Conservation (phyloP, 2,797 vertebrate species). For the Passerculus sandwichensis region DNA sequence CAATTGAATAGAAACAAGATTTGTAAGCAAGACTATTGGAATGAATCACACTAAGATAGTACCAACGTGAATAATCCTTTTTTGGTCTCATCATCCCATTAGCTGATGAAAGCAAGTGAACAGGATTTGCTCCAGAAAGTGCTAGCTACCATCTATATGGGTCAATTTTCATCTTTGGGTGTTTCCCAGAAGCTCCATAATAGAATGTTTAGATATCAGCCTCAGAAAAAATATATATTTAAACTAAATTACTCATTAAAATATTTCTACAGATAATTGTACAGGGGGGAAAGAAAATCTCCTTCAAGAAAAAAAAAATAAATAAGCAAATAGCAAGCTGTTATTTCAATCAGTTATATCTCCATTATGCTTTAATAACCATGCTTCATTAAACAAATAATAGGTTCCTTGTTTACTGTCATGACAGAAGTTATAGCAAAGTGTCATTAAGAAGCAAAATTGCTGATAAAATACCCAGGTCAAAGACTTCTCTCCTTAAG, state of each 20-base stretch:
- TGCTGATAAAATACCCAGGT: background rate
- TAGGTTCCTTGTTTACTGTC: background rate
- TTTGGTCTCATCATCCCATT: background rate
- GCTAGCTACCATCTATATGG: background rate
- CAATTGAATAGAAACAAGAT: background rate
- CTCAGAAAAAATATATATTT: background rate
- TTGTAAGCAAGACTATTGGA: background rate
- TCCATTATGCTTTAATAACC: background rate
- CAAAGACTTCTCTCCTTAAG: background rate
- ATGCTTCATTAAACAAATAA: background rate
- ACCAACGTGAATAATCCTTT: fast-evolving
- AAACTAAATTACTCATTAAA: background rate
- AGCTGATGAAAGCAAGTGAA: background rate
- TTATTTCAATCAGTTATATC: background rate
- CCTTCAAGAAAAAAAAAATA: background rate
- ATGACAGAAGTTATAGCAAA: background rate
- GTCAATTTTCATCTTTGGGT: background rate
- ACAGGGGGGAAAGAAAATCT: fast-evolving
- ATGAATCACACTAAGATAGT: background rate
- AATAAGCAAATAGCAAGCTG: background rate
- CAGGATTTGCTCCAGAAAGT: background rate
- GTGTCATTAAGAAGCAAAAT: background rate
- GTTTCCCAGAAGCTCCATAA: background rate
- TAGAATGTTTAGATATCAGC: background rate
- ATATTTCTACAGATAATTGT: background rate